phyloP scores from a whole-genome alignment of 37 sponge, comb jelly and placozoan genomes.

The Axinella damicornis region DNA sequence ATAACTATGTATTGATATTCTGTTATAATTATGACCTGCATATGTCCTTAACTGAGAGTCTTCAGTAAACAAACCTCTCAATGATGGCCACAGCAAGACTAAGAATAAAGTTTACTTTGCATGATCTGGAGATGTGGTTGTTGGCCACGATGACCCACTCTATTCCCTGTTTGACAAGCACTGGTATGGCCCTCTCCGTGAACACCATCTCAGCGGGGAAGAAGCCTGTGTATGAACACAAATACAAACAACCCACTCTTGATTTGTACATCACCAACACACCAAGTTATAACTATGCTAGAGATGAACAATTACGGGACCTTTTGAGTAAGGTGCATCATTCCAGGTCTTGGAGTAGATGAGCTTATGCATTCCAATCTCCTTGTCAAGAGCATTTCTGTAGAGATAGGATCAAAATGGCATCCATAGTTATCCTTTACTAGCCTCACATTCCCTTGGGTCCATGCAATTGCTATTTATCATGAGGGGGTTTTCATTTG shows the following conservation, averaged over 20 bases:
- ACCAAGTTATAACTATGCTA: too few relatives aligned
- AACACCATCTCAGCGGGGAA: constrained; percentile 81
- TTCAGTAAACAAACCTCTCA: too few relatives aligned
- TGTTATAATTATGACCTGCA: background rate
- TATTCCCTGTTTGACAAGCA: constrained; percentile 48
- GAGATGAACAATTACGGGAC: background rate
- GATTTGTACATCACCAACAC: too few relatives aligned
- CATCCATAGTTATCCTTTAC: too few relatives aligned
- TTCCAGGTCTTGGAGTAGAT: constrained; percentile 70
- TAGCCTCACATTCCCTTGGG: too few relatives aligned
- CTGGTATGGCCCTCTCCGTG: constrained; percentile 72
- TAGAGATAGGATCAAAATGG: too few relatives aligned
- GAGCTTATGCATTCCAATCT: constrained; percentile 65
- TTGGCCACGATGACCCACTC: constrained; percentile 74
- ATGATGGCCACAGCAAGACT: too few relatives aligned
- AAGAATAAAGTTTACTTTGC: constrained; percentile 30
- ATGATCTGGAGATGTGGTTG: constrained; percentile 72
- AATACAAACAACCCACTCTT: too few relatives aligned
- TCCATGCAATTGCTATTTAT: too few relatives aligned
- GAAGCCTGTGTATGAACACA: constrained; percentile 33
- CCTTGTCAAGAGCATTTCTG: constrained; percentile 70
- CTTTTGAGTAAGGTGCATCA: constrained; percentile 58
- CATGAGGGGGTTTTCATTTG: too few relatives aligned
- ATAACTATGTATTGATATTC: background rate
- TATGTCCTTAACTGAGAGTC: background rate